Base-by-base conservation (phyloP, 2,113 vertebrate species). In the Taurulus bubalis region DNA sequence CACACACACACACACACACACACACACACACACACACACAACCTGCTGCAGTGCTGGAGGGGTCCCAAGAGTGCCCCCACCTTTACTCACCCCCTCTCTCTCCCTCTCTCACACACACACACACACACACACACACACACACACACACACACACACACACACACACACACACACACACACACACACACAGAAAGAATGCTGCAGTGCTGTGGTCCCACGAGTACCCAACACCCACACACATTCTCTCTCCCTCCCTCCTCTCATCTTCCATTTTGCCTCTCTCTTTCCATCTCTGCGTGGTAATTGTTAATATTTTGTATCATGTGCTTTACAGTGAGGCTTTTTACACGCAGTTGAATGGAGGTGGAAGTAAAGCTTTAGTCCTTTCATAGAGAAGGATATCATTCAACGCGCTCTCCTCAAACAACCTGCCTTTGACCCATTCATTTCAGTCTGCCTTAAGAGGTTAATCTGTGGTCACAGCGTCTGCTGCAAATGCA, bases 1-100 rank as follows among this genome's bases (percentile, higher is more conserved):
- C n/a, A 91, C 79, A 88, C 65, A 76, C 85, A 88, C 79, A 85
- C 87, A 18, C n/a, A n/a, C n/a, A n/a, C 85, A 88, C 79, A 85
- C 87, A 20, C 85, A 88, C 79, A 85, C 87, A 20, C n/a, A 89
- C n/a, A 91, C 79, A 88, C 85, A 88, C 79, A 85, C 87, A 20
- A 90, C 86, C 89, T 91, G 91, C 93, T 94, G 94, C 94, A 94
- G 93, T 91, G 92, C 93, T 94, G 90, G 92, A 93, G 93, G 94
- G 93, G 93, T 95, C 94, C 94, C 94, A 92, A 84, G 95, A 92
- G 95, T 90, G 84, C 87, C 91, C 91, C 93, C 91, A 93, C 93
- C 94, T 93, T 87, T 94, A 89, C 90, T 90, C 92, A 91, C 88
- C 76, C 91, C 62, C 87, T 2, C 77, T 38, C 85, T 28, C 80